Percentiles rank a stretch among this genome's conserved stretches.
phyloP scores from a whole-genome alignment of 2,113 vertebrate species.

The Bolborhynchus lineola region DNA sequence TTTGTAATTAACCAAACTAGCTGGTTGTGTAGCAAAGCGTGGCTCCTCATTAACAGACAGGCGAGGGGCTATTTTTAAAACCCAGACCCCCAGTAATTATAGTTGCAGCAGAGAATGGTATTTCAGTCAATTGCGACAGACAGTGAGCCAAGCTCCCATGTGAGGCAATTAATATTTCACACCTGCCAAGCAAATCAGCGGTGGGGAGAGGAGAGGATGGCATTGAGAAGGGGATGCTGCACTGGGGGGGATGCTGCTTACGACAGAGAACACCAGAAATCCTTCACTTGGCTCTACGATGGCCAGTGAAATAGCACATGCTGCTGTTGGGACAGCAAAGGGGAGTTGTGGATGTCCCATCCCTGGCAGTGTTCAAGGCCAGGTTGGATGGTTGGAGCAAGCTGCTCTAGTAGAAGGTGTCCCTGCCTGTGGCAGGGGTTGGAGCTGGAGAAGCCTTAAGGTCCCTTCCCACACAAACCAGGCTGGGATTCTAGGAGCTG shows the following conservation, averaged over 20 bases:
- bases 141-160: slow-evolving; percentile 74
- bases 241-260: neutral
- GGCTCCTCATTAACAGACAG: slow-evolving; percentile 79
- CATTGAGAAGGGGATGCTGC: neutral
- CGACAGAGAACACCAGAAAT: neutral
- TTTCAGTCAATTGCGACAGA: slow-evolving; percentile 77
- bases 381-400: neutral
- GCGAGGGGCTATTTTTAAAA: slow-evolving; percentile 74
- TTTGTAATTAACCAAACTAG: slow-evolving; percentile 83
- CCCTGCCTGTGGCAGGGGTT: neutral
- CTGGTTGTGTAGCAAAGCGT: slow-evolving; percentile 74
- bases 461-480: neutral
- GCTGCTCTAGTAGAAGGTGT: neutral
- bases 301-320: neutral
- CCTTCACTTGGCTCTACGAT: neutral
- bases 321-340: neutral
- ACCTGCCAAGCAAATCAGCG: slow-evolving; percentile 78
- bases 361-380: neutral
- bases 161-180: slow-evolving; percentile 86
- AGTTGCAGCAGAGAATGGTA: slow-evolving; percentile 75
- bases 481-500: neutral
- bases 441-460: neutral
- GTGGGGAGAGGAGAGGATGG: slow-evolving; percentile 33
- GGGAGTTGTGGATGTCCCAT: neutral
- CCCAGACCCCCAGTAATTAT: slow-evolving; percentile 71